Base-by-base conservation (phyloP, 2,113 vertebrate genomes). In the Malurus melanocephalus region DNA sequence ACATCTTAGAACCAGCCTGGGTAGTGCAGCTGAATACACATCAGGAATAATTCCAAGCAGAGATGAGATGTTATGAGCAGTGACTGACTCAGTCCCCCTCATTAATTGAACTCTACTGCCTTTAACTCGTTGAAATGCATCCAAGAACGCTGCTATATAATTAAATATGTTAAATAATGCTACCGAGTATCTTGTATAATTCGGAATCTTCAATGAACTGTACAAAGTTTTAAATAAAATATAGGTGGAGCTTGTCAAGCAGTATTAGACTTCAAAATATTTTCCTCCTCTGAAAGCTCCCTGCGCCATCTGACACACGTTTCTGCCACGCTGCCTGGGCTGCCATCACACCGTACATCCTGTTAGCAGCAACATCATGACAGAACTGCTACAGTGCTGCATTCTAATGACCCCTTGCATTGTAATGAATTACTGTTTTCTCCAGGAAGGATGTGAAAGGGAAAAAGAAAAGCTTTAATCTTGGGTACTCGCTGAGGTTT, bases 151-250 rank as follows among this genome's bases (percentile, higher is more conserved):
- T 42, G 57, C 48, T 69, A 24, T 69, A 79, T 90, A 87, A 93
- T 84, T 85, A 86, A 93, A 65, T 71, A 79, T 38, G 67, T 80
- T 93, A 94, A 95, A 93, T 76, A 92, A 93, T 73, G 86, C 66
- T 35, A 59, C 8, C 0, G 12, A 35, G 26, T 61, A 62, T 60
- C 84, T 85, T 38, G 62, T 52, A 12, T 15, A 77, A 85, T 62
- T 69, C 71, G 30, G 46, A 85, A 81, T 88, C 48, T 75, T 87
- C 90, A 85, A 60, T 56, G 83, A 94, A 87, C 73, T 76, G 77
- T 40, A 68, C 26, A 20, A 88, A 55, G 38, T 59, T 87, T 88
- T 80, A 85, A 88, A 90, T 94, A 90, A 94, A 94, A 90, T 79
- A 92, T 49, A 88, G 80, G 74, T 84, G 80, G 35, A 82, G 27